A percentile compares a stretch with the other conserved stretches of the same genome.
Conservation (phyloP, 1,140 invertebrate species). For the Aphidius gifuensis region DNA sequence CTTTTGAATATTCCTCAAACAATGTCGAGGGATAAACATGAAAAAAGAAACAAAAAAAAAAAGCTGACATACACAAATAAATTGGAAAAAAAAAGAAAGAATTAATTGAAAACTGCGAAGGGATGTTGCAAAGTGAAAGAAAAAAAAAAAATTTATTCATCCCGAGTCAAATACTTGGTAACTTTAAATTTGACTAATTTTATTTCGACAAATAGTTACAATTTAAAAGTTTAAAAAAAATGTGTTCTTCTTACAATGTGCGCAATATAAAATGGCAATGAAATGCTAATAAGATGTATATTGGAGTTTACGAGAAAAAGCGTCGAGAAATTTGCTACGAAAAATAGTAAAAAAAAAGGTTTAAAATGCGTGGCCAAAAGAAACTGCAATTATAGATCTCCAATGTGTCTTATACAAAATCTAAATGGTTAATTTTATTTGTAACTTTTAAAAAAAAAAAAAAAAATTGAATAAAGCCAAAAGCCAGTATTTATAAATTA, state of each 20-base stretch:
- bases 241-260: background rate
- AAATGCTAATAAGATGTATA: conserved; percentile 31
- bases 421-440: too few relatives aligned
- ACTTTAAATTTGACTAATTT: background rate
- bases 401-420: too few relatives aligned
- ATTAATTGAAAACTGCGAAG: background rate
- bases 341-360: conserved; percentile 1
- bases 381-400: background rate
- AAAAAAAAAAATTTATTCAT: conserved; percentile 7
- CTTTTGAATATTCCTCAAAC: too few relatives aligned
- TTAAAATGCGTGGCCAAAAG: background rate
- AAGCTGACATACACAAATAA: background rate
- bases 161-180: background rate
- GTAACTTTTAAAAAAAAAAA: too few relatives aligned
- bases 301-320: conserved; percentile 13
- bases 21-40: background rate
- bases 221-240: conserved; percentile 4
- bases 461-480: too few relatives aligned
- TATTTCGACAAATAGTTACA: conserved; percentile 6
- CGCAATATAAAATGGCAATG: conserved; percentile 29
- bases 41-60: background rate
- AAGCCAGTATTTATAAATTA: conserved; percentile 22
- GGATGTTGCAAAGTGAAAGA: background rate
- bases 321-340: background rate
- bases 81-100: background rate